Base-by-base conservation (phyloP, 2,113 vertebrate species). In the Callionymus lyra region DNA sequence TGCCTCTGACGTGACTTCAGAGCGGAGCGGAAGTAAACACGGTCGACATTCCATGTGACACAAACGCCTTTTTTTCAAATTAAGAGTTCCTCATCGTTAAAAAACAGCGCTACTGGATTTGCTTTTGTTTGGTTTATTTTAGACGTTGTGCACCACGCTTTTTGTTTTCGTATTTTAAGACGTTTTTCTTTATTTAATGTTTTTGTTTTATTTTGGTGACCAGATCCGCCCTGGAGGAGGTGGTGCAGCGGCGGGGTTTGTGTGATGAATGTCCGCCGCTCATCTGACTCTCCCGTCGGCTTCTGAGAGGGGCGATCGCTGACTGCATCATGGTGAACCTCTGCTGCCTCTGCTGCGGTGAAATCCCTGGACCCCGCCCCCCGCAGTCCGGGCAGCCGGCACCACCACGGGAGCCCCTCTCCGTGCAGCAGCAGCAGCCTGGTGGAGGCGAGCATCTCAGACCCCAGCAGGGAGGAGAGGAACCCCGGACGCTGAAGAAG, bases 331-430 rank as follows among this genome's bases (percentile, higher is more conserved):
- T 82, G 80, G 74, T 82, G 18, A 82, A 73, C 62, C 47, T 78
- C 44, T 78, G 74, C 66, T 80, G 76, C 50, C 80, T 85, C 42
- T 82, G 82, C 82, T 82, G 80, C 70, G 80, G 80, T 58, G 77
- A 76, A 74, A 80, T 84, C 76, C 77, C 81, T 53, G 68, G 62
- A 70, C 80, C 78, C 73, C 85, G 74, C 81, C 80, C 80, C 76
- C 76, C 69, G 68, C 39, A 39, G 54, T 50, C 74, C 50, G 35
- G 40, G 9, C 68, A 39, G 40, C 59, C 70, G 56, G 77, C 76
- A 72, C 58, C 53, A 51, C 65, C 47, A 56, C 63, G 78, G 82
- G 72, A 77, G 68, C 65, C 79, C 81, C 74, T 59, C 61, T 49
- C 62, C 53, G 13, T 33, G 10, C 51, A 53, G 48, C 57, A 53